phyloP scores from a whole-genome alignment of 2,797 vertebrate species.

The Pipistrellus nathusii region DNA sequence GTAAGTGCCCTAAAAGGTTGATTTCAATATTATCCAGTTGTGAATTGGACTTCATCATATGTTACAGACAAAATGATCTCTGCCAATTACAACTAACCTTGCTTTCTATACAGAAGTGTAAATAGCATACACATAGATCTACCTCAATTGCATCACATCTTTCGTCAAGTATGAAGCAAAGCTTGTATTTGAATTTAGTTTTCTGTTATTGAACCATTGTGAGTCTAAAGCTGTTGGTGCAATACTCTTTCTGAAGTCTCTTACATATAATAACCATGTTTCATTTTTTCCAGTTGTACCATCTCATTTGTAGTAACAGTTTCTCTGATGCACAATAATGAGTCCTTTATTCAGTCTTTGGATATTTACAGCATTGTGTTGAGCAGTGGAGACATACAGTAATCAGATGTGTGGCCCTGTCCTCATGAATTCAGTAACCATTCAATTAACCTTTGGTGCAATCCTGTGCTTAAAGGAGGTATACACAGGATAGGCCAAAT shows the following conservation, averaged over 20 bases:
- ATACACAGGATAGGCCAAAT: neutral
- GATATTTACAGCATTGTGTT: neutral
- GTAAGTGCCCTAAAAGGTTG: neutral
- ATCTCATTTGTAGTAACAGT: neutral
- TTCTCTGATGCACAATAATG: neutral
- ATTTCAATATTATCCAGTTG: neutral
- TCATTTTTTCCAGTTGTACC: neutral
- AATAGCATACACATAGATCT: neutral
- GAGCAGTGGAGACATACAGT: neutral
- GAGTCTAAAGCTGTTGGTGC: neutral
- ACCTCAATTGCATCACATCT: neutral
- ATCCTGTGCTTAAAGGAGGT: neutral
- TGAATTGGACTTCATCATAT: neutral
- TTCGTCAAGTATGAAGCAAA: neutral
- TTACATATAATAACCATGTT: neutral
- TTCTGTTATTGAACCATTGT: neutral
- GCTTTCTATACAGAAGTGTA: neutral
- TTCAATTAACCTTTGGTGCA: neutral
- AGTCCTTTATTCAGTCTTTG: neutral
- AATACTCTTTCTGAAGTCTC: neutral
- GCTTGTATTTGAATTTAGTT: neutral
- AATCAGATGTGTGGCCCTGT: neutral
- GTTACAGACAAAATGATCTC: neutral
- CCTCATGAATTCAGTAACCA: neutral
- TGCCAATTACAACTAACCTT: neutral